phyloP scores from a whole-genome alignment of 2,113 vertebrate genomes.

The Cyanistes caeruleus region DNA sequence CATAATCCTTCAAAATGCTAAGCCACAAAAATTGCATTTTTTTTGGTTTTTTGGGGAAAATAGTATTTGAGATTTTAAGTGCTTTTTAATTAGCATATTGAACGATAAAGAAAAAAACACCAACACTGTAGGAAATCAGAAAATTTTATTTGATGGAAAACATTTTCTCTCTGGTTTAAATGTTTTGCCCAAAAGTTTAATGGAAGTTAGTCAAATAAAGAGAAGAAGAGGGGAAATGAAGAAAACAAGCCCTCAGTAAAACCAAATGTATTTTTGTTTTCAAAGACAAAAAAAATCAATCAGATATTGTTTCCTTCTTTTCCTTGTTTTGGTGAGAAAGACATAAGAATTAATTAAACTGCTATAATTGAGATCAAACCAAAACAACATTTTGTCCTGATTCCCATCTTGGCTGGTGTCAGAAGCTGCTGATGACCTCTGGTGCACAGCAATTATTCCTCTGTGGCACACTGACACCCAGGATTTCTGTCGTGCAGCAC shows the following conservation, averaged over 20 bases:
- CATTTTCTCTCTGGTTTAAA: neutral
- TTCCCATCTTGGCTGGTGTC: neutral
- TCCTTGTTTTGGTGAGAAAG: neutral
- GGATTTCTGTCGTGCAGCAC: neutral
- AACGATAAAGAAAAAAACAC: neutral
- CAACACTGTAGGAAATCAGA: neutral
- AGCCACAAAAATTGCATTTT: neutral
- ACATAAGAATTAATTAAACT: neutral
- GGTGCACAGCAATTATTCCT: neutral
- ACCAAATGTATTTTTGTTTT: neutral
- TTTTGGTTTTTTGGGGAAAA: neutral
- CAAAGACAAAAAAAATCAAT: neutral
- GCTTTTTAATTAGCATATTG: neutral
- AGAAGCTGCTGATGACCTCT: neutral
- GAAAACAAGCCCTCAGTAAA: neutral
- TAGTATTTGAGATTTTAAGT: neutral
- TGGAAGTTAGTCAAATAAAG: neutral
- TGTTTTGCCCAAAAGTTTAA: neutral
- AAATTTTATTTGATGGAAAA: neutral
- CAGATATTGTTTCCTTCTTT: neutral
- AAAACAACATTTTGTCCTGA: neutral
- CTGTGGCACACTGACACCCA: neutral
- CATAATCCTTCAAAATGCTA: neutral
- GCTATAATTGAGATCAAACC: neutral
- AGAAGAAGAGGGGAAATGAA: neutral